Base-by-base conservation (phyloP, 2,888 invertebrate species). In the Xylophagus ater region DNA sequence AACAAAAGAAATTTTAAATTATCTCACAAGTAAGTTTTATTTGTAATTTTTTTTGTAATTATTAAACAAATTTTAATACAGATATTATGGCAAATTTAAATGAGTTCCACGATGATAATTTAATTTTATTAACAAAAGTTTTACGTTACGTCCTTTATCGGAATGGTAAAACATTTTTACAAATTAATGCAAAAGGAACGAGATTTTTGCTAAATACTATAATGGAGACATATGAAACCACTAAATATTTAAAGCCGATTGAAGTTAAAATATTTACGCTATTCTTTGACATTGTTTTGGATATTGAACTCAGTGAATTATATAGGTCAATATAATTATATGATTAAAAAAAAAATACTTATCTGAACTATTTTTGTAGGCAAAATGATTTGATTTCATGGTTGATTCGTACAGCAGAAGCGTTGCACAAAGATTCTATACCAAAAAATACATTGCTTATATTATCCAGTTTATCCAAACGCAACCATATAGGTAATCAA, bases 271-370 rank as follows among this genome's bases (percentile, higher is more conserved):
- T 72, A 10, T 63, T 71, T 21, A 44, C 55, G 8, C 53, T 72
- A n/a, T 53, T 74, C 8, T 64, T 65, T 41, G 62, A 64, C 28
- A 64, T 73, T 28, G 59, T 66, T 7, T 57, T 70, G 47, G 56
- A 66, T 29, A 54, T n/a, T n/a, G n/a, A n/a, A n/a, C n/a, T n/a
- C n/a, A n/a, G n/a, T n/a, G n/a, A n/a, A n/a, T n/a, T n/a, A n/a
- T n/a, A n/a, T n/a, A n/a, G n/a, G n/a, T n/a, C n/a, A n/a, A n/a
- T n/a, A n/a, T n/a, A n/a, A n/a, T n/a, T n/a, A n/a, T n/a, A n/a
- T n/a, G n/a, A n/a, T n/a, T n/a, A n/a, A n/a, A n/a, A n/a, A n/a
- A n/a, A n/a, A n/a, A n/a, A n/a, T n/a, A n/a, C n/a, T n/a, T n/a
- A n/a, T n/a, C n/a, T n/a, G n/a, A n/a, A n/a, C n/a, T n/a, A n/a